Conservation (phyloP, 1,140 invertebrate genomes). For the Anastrepha obliqua region DNA sequence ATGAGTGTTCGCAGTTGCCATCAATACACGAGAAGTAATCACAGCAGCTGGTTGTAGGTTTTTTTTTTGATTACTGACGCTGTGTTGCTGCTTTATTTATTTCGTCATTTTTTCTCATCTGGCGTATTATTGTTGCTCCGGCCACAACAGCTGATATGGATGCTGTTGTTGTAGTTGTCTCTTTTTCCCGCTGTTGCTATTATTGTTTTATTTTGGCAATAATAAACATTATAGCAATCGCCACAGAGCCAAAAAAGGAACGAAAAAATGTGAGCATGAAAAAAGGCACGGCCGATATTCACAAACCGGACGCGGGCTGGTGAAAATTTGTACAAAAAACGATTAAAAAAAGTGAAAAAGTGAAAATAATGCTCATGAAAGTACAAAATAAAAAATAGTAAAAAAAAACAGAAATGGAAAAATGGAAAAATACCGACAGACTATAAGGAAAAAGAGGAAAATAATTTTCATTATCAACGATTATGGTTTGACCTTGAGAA, state of each 20-base stretch:
- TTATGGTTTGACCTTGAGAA: conserved; percentile 73
- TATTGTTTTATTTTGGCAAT: conserved; percentile 55
- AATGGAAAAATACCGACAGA: neutral
- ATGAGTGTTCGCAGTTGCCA: conserved; percentile 3
- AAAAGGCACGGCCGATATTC: conserved; percentile 20
- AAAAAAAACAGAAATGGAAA: too few relatives aligned
- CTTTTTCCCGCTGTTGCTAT: neutral
- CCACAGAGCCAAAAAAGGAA: conserved; percentile 4
- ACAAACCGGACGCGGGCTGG: conserved; percentile 34
- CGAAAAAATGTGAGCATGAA: conserved; percentile 22
- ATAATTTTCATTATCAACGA: conserved; percentile 74
- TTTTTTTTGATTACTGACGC: conserved; percentile 27
- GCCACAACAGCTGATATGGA: conserved; percentile 32
- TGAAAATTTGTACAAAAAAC: conserved; percentile 45
- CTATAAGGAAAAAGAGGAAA: conserved; percentile 47
- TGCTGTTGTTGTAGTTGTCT: conserved; percentile 42
- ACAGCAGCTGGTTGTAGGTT: conserved; percentile 13
- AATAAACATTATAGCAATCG: conserved; percentile 53
- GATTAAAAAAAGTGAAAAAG: conserved; percentile 47
- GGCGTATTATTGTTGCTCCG: conserved; percentile 33
- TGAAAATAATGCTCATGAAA: conserved; percentile 47
- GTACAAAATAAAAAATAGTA: conserved; percentile 47
- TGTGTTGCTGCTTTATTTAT: conserved; percentile 51
- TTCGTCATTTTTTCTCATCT: conserved; percentile 43
- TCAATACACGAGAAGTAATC: conserved; percentile 36